phyloP scores from a whole-genome alignment of 2,113 vertebrate genomes.

The Datnioides undecimradiatus region DNA sequence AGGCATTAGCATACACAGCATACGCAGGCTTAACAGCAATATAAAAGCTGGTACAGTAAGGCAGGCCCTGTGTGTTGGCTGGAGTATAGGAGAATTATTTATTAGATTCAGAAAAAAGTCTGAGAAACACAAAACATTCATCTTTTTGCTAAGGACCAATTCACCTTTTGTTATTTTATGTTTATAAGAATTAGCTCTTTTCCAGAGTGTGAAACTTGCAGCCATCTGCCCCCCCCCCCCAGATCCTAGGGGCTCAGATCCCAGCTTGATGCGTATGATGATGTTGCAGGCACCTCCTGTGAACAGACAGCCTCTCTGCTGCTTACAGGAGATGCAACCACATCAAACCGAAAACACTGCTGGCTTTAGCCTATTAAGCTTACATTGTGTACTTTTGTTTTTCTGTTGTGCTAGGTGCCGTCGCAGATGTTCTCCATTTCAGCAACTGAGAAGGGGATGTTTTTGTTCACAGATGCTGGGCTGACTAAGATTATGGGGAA shows the following conservation, averaged over 20 bases:
- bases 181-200: conserved; percentile 1
- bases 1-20: conserved; percentile 6
- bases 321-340: conserved; percentile 57
- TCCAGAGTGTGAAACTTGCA: conserved; percentile 24
- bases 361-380: conserved; percentile 54
- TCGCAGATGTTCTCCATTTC: conserved; percentile 47
- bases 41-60: neutral
- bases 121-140: neutral
- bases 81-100: neutral
- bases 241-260: conserved; percentile 44
- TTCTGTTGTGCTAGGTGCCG: conserved; percentile 30
- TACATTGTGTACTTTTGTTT: conserved; percentile 45
- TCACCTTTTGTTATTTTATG: neutral
- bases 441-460: conserved; percentile 1
- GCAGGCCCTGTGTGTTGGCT: neutral
- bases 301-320: conserved; percentile 54
- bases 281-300: conserved; percentile 59
- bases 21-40: conserved; percentile 12
- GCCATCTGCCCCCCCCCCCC: neutral
- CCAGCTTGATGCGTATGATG: conserved; percentile 57
- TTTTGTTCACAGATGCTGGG: conserved; percentile 19
- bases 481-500: conserved; percentile 7
- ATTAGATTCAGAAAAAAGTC: neutral
- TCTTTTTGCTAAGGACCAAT: conserved; percentile 6
- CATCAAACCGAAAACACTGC: conserved; percentile 61